Evolutionary conservation across 2,888 invertebrate species (phyloP).

Genomic region (Andrena marginata): DNA sequence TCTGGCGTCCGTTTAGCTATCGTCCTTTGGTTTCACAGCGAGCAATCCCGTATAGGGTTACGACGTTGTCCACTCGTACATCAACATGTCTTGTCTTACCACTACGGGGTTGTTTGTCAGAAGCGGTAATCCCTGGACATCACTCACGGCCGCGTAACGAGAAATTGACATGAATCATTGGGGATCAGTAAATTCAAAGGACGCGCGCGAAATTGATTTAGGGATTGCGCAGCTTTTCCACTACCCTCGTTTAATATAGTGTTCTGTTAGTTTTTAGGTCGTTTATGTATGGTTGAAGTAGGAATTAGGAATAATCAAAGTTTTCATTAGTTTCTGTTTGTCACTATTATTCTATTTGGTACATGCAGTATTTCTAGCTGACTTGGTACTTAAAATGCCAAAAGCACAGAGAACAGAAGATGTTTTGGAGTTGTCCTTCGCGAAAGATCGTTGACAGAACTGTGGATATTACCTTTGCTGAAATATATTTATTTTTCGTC

Average conservation of each 20-base stretch:
- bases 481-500: not conserved
- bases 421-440: no score
- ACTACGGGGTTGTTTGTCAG: constrained; percentile 66
- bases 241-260: not conserved
- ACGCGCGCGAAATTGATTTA: not conserved
- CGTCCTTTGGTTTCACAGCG: constrained; percentile 59
- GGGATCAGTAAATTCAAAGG: constrained; percentile 37
- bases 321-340: no score
- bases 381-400: no score
- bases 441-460: no score
- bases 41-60: constrained; percentile 52
- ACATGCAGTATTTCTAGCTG: no score
- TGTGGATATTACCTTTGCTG: not conserved
- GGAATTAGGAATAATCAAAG: no score
- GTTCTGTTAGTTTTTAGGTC: not conserved
- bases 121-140: constrained; percentile 69
- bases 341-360: no score
- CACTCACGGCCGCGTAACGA: constrained; percentile 50
- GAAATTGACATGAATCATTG: constrained; percentile 66
- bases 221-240: not conserved
- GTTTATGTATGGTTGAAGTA: not conserved
- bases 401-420: no score
- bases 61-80: constrained; percentile 60
- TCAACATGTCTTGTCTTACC: constrained; percentile 71
- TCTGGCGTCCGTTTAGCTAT: constrained; percentile 76